A percentile compares a stretch with the other conserved stretches of the same genome.
Evolutionary conservation across 2,888 invertebrate genomes (phyloP).

Genomic region (Furcula furcula): DNA sequence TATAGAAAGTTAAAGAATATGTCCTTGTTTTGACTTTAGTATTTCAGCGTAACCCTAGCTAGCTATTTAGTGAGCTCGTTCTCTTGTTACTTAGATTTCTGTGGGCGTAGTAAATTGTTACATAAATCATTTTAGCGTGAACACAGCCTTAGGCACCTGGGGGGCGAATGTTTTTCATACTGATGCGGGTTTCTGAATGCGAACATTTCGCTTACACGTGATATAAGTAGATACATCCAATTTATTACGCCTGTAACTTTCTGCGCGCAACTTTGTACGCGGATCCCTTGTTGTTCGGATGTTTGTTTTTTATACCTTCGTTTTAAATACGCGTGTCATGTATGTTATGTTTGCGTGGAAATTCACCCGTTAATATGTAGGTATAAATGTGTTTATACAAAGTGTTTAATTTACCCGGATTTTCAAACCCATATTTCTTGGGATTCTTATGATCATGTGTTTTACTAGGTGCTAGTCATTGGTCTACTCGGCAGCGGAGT

Average conservation of each 20-base stretch:
- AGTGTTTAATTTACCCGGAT: too few relatives aligned
- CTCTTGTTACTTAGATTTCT: too few relatives aligned
- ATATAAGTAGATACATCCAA: conserved; percentile 16
- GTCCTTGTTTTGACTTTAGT: too few relatives aligned
- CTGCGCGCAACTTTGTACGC: conserved; percentile 17
- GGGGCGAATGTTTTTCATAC: conserved; percentile 19
- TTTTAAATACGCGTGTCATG: background rate
- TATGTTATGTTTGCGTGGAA: background rate
- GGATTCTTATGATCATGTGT: too few relatives aligned
- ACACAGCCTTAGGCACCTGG: conserved; percentile 1
- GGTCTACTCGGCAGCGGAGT: too few relatives aligned
- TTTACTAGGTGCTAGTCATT: too few relatives aligned
- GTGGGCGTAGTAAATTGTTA: too few relatives aligned
- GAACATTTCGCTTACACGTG: conserved; percentile 16
- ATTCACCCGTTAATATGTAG: background rate
- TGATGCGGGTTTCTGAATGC: conserved; percentile 24
- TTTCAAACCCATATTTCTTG: too few relatives aligned
- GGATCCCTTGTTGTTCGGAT: conserved; percentile 11
- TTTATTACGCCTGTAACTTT: conserved; percentile 26
- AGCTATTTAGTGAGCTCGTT: too few relatives aligned
- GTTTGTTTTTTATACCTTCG: conserved; percentile 14
- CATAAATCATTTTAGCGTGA: background rate
- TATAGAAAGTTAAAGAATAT: too few relatives aligned
- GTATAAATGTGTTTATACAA: too few relatives aligned
- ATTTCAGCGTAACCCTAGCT: too few relatives aligned